Conservation (phyloP, 2,113 vertebrate genomes). For the Prinia subflava region DNA sequence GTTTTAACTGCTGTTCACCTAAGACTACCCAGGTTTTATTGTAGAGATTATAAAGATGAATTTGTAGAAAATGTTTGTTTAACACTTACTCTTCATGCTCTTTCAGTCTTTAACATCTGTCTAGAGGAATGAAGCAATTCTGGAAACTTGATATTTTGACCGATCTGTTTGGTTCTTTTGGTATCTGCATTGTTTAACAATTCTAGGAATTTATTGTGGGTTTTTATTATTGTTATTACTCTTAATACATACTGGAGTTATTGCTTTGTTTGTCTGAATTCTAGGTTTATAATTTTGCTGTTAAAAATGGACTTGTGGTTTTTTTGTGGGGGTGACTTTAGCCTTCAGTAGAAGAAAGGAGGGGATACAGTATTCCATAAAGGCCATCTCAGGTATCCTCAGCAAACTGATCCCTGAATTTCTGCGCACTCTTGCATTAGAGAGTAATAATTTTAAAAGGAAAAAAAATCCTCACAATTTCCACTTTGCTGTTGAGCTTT, state of each 20-base stretch:
- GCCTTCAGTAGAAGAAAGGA: background rate
- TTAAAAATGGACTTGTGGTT: background rate
- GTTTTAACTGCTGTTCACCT: conserved; percentile 29
- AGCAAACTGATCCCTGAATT: background rate
- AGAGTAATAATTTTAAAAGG: background rate
- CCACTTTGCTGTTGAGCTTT: background rate
- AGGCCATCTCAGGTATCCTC: background rate
- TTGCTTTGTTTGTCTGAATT: background rate
- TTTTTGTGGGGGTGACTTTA: background rate
- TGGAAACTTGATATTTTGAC: background rate
- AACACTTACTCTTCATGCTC: background rate
- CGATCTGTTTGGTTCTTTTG: background rate
- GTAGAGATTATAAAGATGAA: background rate
- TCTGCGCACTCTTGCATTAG: background rate
- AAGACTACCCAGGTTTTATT: conserved; percentile 20
- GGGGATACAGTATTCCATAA: background rate
- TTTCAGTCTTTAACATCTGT: background rate
- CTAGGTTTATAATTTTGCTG: background rate
- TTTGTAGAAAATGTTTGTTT: background rate
- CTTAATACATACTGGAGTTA: background rate
- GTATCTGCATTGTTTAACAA: background rate
- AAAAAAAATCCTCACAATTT: accelerated
- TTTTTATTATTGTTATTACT: background rate
- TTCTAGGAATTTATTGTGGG: background rate
- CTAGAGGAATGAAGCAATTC: background rate